These are phyloP conservation scores for Echeneis naucrates DNA, from an alignment of 2,797 vertebrate genomes.

Conservation along the genomic window DNA sequence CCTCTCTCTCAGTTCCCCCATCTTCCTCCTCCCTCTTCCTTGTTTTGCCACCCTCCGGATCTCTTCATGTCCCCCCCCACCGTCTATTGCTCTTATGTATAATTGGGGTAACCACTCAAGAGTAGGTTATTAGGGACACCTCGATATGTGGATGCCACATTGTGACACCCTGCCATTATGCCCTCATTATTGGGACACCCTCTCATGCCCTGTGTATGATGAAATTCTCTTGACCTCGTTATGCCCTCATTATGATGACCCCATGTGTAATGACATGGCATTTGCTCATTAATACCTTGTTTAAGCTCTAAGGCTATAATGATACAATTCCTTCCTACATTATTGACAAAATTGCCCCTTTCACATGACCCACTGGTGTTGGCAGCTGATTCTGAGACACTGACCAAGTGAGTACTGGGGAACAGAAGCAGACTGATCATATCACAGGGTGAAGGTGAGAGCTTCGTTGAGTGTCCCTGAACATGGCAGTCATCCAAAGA, in stretches of 20 bases:
- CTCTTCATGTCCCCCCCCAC: constrained; percentile 14
- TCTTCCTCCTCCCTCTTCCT: neutral
- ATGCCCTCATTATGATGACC: constrained; percentile 61
- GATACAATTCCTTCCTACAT: constrained; percentile 8
- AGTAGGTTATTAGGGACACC: constrained; percentile 52
- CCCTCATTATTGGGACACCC: constrained; percentile 54
- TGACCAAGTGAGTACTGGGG: constrained; percentile 3
- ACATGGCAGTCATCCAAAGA: neutral
- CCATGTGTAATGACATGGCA: constrained; percentile 45
- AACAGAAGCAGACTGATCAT: neutral
- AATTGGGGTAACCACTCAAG: constrained; percentile 66
- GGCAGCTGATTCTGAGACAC: constrained; percentile 8
- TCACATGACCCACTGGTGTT: neutral
- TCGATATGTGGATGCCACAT: constrained; percentile 36
- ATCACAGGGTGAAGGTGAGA: neutral
- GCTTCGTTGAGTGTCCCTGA: constrained; percentile 26
- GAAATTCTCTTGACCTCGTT: constrained; percentile 54
- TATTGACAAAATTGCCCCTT: constrained; percentile 1
- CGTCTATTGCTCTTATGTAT: constrained; percentile 36
- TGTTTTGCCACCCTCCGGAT: neutral
- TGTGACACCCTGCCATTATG: constrained; percentile 58
- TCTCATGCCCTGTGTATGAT: constrained; percentile 11
- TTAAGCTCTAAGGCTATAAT: constrained; percentile 45
- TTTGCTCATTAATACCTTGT: constrained; percentile 59
- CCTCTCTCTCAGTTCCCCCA: neutral